These are phyloP conservation scores for Pseudococcus longispinus DNA, from an alignment of 2,888 invertebrate genomes.

Conservation along the genomic window DNA sequence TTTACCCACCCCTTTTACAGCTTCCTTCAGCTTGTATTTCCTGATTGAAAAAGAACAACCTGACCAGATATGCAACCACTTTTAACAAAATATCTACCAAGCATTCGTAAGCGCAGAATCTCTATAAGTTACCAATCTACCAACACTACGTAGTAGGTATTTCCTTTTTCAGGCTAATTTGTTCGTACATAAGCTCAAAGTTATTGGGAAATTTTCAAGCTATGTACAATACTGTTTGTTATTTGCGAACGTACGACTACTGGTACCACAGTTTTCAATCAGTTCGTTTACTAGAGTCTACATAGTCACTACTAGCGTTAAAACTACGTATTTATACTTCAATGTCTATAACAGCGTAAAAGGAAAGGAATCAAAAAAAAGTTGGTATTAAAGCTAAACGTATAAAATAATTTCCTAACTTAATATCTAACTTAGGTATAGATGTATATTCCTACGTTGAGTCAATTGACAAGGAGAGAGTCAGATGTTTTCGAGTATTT, in stretches of 20 bases:
- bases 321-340: background rate
- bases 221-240: slow-evolving; percentile 21
- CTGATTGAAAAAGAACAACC: background rate
- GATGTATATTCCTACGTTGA: too few relatives aligned
- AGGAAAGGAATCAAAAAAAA: background rate
- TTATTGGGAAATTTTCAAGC: slow-evolving; percentile 26
- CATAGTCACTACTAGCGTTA: background rate
- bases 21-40: background rate
- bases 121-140: background rate
- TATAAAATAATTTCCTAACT: background rate
- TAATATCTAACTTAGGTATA: background rate
- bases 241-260: background rate
- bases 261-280: slow-evolving; percentile 30
- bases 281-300: background rate
- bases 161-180: background rate
- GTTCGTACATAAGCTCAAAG: background rate
- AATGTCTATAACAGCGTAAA: background rate
- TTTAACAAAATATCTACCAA: slow-evolving; percentile 41
- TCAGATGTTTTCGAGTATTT: too few relatives aligned
- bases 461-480: too few relatives aligned
- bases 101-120: slow-evolving; percentile 16
- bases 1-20: background rate
- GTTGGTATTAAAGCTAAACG: background rate
- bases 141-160: background rate
- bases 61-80: slow-evolving; percentile 38